Base-by-base conservation (phyloP, 2,888 invertebrate species). In the Eupsilia transversa region DNA sequence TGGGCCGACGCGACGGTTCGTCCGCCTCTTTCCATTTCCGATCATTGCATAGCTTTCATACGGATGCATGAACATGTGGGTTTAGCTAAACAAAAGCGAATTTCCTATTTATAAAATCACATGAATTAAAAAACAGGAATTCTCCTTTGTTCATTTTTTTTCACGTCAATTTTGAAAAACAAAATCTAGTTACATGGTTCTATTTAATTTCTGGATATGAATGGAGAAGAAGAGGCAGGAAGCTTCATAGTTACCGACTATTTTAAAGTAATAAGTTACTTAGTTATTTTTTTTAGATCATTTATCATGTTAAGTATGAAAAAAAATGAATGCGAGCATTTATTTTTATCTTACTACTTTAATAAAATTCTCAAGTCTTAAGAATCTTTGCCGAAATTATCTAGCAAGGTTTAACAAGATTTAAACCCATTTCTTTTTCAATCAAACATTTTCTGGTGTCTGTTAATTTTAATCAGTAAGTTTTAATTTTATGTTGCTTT, bases 11-110 rank as follows among this genome's bases (percentile, higher is more conserved):
- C 6, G 14, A 17, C 46, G 17, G 17, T 20, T 66, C 59, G 33
- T 33, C 33, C 38, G 38, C 46, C 14, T n/a, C 30, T 43, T 30
- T 56, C 46, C 10, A 80, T 80, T 78, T 78, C 80, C 74, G 61
- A 57, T 63, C 10, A 41, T 23, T 66, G 54, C 79, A 61, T 43
- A 23, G 27, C 74, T 61, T 52, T 43, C 66, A 63, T 63, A 56
- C 80, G 30, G 23, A 52, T 49, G 46, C 14, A 2, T 33, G 17
- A 38, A 77, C 17, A 41, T 23, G 23, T 6, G 0, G 33, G 49
- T 69, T 7, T 20, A 23, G 23, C 23, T 9, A 23, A 46, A 23
- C 46, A 46, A 23, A 46, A 46, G 46, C 23, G 1, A 38, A 38
- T 38, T 38, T 38, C 38, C 38, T 38, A 38, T 38, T 38, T 38